Percentiles rank a stretch among this genome's conserved stretches.
Conservation (phyloP, 2,888 invertebrate species). For the Crematogaster levior region DNA sequence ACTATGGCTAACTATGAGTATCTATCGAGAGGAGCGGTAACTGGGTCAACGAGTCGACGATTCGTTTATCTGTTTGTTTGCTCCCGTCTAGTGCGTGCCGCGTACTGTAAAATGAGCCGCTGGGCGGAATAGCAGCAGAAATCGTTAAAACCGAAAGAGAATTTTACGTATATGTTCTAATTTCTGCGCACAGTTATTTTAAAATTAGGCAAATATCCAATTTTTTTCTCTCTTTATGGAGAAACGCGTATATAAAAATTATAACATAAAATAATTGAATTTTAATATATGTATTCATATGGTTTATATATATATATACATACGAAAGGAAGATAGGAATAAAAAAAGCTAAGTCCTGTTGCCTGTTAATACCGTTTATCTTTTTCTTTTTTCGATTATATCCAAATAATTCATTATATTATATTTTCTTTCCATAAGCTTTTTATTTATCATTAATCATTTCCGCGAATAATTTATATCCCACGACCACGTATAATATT, state of each 20-base stretch:
- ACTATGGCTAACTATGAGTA: constrained; percentile 53
- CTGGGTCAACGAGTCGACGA: constrained; percentile 74
- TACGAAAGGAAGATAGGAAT: neutral
- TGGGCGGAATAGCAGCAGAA: constrained; percentile 9
- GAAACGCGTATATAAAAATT: neutral
- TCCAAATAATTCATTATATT: constrained; percentile 14
- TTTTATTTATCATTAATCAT: constrained; percentile 20
- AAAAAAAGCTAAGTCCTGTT: neutral
- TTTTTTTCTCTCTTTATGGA: neutral
- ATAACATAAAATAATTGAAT: neutral
- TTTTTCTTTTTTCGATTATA: neutral
- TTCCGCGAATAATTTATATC: neutral
- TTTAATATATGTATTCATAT: neutral
- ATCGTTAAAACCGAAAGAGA: constrained; percentile 20
- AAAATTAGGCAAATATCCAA: neutral
- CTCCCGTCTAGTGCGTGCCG: constrained; percentile 48
- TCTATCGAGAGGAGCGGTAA: constrained; percentile 62
- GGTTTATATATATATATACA: neutral
- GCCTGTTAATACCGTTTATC: neutral
- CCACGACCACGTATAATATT: neutral
- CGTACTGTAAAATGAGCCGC: constrained; percentile 36
- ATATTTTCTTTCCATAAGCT: neutral
- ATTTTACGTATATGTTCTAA: neutral
- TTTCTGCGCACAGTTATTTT: constrained; percentile 1
- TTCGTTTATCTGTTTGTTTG: constrained; percentile 75